phyloP scores from a whole-genome alignment of 92 coral and sea anemone species.

The Actinostola sp. region DNA sequence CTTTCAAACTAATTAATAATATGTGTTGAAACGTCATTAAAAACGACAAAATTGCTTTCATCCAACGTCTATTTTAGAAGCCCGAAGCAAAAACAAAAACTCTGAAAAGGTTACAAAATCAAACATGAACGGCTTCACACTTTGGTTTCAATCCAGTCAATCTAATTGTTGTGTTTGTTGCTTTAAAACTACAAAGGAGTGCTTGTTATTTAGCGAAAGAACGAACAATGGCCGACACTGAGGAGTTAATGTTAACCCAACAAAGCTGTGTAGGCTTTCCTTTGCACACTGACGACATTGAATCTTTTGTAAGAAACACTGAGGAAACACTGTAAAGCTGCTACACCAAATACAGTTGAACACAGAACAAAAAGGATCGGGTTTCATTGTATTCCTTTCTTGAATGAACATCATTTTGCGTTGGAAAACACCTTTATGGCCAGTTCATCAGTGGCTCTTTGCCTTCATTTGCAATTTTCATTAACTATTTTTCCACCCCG shows the following conservation, averaged over 20 bases:
- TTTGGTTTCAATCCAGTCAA: conserved; percentile 28
- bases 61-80: background rate
- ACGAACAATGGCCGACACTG: conserved; percentile 7
- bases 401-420: background rate
- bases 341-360: conserved; percentile 24
- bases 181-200: conserved; percentile 3
- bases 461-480: background rate
- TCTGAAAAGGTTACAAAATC: background rate
- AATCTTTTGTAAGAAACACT: conserved; percentile 25
- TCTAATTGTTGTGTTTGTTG: conserved; percentile 20
- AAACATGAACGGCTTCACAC: conserved; percentile 8
- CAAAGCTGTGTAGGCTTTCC: conserved; percentile 39
- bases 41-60: conserved; percentile 3
- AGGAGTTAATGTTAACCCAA: conserved; percentile 26
- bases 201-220: conserved; percentile 21
- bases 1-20: conserved; percentile 15
- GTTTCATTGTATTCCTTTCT: conserved; percentile 10
- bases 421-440: too few species aligned
- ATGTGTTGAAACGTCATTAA: background rate
- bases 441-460: background rate
- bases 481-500: conserved; percentile 1
- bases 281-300: conserved; percentile 10
- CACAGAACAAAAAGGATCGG: conserved; percentile 14
- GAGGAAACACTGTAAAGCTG: conserved; percentile 13
- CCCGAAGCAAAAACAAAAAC: background rate